Evolutionary conservation across 1,140 invertebrate genomes (phyloP).

Genomic region (Drosophila leontia): DNA sequence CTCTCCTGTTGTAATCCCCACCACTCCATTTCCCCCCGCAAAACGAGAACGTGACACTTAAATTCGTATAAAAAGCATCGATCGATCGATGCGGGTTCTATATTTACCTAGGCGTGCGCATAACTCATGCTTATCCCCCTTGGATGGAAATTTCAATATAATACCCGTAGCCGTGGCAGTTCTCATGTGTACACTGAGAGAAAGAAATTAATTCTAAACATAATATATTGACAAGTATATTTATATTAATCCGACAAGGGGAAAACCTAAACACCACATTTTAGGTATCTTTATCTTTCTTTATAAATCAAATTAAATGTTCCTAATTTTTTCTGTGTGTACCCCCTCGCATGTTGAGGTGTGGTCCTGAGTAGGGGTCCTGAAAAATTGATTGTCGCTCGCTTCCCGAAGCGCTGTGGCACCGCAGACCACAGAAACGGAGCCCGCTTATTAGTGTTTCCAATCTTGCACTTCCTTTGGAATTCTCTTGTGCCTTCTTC

Average conservation of each 20-base stretch:
- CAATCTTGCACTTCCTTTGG: conserved; percentile 57
- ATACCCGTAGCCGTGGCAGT: conserved; percentile 24
- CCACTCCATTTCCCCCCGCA: conserved; percentile 19
- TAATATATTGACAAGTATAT: too few species aligned
- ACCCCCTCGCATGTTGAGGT: conserved; percentile 52
- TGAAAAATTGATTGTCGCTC: conserved; percentile 40
- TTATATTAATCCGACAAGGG: not conserved
- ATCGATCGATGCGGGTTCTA: conserved; percentile 80
- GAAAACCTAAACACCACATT: not conserved
- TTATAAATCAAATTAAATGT: too few species aligned
- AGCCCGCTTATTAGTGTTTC: conserved; percentile 29
- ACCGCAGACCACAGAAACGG: conserved; percentile 66
- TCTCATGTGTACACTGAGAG: not conserved
- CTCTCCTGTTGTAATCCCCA: conserved; percentile 7
- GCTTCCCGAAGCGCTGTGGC: conserved; percentile 16
- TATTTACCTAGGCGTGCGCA: conserved; percentile 75
- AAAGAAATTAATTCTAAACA: not conserved
- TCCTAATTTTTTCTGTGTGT: not conserved
- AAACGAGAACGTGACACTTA: conserved; percentile 74
- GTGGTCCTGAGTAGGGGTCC: conserved; percentile 66
- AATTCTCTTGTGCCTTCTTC: conserved; percentile 17
- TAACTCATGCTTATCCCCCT: conserved; percentile 76
- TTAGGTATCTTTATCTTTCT: not conserved
- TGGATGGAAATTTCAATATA: conserved; percentile 56
- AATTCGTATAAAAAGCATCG: conserved; percentile 80